Evolutionary conservation across 2,113 vertebrate genomes (phyloP), one percentile per base, ranked within the genome.

Genomic region (Pao palembangensis): DNA sequence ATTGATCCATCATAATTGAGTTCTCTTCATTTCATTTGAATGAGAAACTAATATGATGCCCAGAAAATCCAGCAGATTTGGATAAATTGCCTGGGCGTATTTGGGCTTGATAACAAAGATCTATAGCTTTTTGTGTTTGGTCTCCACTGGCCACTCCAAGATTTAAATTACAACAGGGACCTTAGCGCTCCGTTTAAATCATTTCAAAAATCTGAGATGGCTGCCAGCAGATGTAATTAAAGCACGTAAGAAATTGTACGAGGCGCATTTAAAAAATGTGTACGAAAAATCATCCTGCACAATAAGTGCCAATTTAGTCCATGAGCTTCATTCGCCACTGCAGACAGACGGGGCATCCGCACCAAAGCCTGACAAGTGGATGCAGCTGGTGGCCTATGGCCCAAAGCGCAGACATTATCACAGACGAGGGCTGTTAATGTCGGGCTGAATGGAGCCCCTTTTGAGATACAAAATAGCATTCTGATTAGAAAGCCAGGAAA

Each of bases 401-500:
- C 87, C 75, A 71, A 82, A 80, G 81, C 85, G 77, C 78, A 75
- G 82, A 82, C 85, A 84, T 87, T 85, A 85, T 82, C 83, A 76
- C 87, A 82, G 80, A 89, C 76, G 82, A 91, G 86, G 80, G 90
- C 77, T 87, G 88, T 78, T 86, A 87, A 84, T 85, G 79, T 61
- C 57, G 70, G 58, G 65, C 78, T 89, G 85, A 90, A 90, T 82
- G 79, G 87, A 88, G 83, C 87, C 75, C 83, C 84, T 18, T 88
- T 85, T 79, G 86, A 86, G 87, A 84, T 76, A 81, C 83, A 90
- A 88, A 92, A 92, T 90, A 90, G 83, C 79, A 85, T 86, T 86
- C 90, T 90, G 88, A 91, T 90, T 91, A 90, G 88, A 88, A 87
- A 87, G 85, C 79, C 91, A 91, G 91, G 91, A 91, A 91, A 89